These are phyloP conservation scores for Epizoanthus stellaris DNA, from an alignment of 92 coral and sea anemone genomes.

Conservation along the genomic window DNA sequence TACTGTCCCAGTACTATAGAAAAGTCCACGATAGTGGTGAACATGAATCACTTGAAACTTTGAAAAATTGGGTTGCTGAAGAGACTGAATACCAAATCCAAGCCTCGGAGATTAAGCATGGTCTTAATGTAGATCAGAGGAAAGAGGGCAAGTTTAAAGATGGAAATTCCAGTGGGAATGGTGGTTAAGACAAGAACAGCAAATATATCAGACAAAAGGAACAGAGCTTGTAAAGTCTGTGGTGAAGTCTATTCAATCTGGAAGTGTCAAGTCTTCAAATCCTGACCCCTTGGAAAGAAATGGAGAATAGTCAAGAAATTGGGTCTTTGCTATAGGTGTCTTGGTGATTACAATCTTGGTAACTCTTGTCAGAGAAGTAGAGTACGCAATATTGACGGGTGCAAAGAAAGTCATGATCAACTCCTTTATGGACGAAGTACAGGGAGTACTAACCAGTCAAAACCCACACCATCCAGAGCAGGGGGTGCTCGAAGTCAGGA, in stretches of 20 bases:
- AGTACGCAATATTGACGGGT: conserved; percentile 38
- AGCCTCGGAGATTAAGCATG: conserved; percentile 65
- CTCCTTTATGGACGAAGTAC: conserved; percentile 12
- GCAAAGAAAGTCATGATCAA: conserved; percentile 38
- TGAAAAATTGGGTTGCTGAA: conserved; percentile 67
- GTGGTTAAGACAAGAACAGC: neutral
- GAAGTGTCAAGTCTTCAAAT: conserved; percentile 54
- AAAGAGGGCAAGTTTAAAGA: neutral
- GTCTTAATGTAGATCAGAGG: conserved; percentile 50
- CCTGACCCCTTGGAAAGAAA: conserved; percentile 44
- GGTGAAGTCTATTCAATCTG: conserved; percentile 57
- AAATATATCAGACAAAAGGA: conserved; percentile 19
- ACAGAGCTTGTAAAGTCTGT: conserved; percentile 48
- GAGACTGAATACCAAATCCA: conserved; percentile 70
- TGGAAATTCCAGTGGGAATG: conserved; percentile 1
- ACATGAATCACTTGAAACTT: conserved; percentile 50
- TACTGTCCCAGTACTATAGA: conserved; percentile 54
- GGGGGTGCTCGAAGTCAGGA: neutral
- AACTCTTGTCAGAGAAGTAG: conserved; percentile 43
- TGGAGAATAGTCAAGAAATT: conserved; percentile 58
- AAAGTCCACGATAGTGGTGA: conserved; percentile 51
- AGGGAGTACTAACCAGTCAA: neutral
- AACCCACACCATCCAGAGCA: conserved; percentile 1
- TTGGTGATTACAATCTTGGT: conserved; percentile 61
- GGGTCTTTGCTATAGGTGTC: conserved; percentile 68